phyloP scores from a whole-genome alignment of 2,113 vertebrate genomes.

The Corvus moneduloides region DNA sequence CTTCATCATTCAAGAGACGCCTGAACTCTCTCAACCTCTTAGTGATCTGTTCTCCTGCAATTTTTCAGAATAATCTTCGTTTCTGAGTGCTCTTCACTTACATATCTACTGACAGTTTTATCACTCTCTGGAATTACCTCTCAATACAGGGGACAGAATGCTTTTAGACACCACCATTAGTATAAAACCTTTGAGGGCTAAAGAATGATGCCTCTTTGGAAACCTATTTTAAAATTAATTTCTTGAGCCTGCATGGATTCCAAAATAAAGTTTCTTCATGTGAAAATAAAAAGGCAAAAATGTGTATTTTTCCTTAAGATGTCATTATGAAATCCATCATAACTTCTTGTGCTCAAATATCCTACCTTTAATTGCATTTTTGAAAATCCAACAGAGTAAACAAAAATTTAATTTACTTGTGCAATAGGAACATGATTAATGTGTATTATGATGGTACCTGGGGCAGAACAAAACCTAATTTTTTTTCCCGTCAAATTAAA shows the following conservation, averaged over 20 bases:
- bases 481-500: not conserved
- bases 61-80: not conserved
- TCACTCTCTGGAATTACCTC: not conserved
- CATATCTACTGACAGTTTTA: not conserved
- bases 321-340: not conserved
- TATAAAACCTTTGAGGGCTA: not conserved
- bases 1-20: not conserved
- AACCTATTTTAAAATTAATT: not conserved
- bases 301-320: not conserved
- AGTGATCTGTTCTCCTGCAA: not conserved
- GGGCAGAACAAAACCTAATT: not conserved
- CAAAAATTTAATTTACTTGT: not conserved
- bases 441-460: not conserved
- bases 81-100: not conserved
- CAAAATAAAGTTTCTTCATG: not conserved
- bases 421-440: not conserved
- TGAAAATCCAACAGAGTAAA: not conserved
- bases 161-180: not conserved
- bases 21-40: not conserved
- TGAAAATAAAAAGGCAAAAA: not conserved
- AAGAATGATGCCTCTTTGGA: not conserved
- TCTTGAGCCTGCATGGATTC: not conserved
- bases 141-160: not conserved
- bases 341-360: not conserved
- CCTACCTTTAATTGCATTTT: not conserved